Conservation (phyloP, 2,113 vertebrate species). For the Pygoscelis adeliae region DNA sequence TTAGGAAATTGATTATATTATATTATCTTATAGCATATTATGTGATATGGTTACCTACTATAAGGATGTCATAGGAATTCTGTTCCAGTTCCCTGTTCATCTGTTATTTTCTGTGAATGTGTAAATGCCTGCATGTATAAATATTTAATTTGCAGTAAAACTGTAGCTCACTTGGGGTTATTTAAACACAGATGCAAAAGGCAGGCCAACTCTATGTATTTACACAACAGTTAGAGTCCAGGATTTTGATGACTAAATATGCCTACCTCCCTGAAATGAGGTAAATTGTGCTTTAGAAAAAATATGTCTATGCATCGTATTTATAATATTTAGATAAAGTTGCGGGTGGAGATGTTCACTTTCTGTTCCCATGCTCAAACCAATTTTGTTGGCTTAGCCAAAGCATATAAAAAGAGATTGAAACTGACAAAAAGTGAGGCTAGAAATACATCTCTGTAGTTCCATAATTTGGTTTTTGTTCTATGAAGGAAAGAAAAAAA, state of each 20-base stretch:
- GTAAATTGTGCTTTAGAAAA: background rate
- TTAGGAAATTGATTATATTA: background rate
- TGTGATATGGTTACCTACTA: background rate
- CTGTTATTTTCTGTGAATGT: background rate
- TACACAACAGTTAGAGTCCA: background rate
- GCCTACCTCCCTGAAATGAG: background rate
- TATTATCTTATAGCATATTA: background rate
- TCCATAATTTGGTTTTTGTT: background rate
- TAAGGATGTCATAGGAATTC: background rate
- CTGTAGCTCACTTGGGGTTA: background rate
- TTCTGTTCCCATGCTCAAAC: background rate
- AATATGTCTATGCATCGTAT: background rate
- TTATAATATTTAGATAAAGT: background rate
- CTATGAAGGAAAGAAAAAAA: background rate
- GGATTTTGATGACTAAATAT: background rate
- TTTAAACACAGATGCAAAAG: constrained; percentile 5
- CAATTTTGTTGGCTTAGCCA: background rate
- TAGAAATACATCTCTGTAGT: background rate
- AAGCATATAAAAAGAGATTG: background rate
- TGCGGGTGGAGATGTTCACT: background rate
- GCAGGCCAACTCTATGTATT: background rate
- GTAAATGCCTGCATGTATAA: background rate
- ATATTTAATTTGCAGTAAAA: constrained; percentile 33
- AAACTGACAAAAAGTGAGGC: background rate
- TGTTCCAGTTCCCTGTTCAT: background rate